phyloP scores from a whole-genome alignment of 2,113 vertebrate species.

The Serinus canaria region DNA sequence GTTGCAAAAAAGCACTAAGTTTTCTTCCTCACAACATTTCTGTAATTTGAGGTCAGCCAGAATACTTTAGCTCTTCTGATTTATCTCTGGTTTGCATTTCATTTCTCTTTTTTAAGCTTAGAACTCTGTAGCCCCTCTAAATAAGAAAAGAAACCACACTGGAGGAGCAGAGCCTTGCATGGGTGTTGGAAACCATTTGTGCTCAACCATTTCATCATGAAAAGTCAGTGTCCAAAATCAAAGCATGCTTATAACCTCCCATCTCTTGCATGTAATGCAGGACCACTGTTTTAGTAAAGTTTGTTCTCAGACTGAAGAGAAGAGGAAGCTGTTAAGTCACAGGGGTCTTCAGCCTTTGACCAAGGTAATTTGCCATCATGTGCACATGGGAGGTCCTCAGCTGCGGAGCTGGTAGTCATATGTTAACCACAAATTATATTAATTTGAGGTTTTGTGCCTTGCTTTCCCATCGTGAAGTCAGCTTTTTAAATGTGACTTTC shows the following conservation, averaged over 20 bases:
- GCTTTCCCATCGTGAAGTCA: background rate
- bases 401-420: background rate
- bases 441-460: background rate
- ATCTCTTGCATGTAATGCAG: background rate
- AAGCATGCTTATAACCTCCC: background rate
- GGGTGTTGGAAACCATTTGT: background rate
- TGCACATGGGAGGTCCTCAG: background rate
- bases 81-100: background rate
- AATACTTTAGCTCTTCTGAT: background rate
- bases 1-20: background rate
- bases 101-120: background rate
- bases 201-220: background rate
- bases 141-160: background rate
- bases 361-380: fast-evolving
- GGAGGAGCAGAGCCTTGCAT: background rate
- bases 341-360: background rate
- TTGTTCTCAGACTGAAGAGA: background rate
- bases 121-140: background rate
- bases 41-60: background rate
- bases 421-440: background rate
- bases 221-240: background rate
- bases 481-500: background rate
- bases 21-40: background rate
- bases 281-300: background rate
- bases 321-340: background rate